Evolutionary conservation across 2,797 vertebrate genomes (phyloP).

Genomic region (Tapera naevia): DNA sequence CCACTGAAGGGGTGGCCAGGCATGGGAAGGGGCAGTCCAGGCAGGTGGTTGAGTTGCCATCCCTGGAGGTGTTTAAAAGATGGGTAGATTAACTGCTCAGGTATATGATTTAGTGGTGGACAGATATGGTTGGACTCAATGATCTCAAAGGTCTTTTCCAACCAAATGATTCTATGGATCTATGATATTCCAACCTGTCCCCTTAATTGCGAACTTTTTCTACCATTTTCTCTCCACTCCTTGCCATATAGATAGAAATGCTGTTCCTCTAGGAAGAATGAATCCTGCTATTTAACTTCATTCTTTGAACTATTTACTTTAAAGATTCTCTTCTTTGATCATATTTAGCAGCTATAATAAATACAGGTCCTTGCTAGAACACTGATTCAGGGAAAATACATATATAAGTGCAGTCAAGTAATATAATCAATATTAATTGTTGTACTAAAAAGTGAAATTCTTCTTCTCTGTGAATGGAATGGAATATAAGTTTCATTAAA

Average conservation of each 20-base stretch:
- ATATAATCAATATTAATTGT: constrained; percentile 50
- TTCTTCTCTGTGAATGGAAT: not conserved
- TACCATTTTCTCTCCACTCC: not conserved
- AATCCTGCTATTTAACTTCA: not conserved
- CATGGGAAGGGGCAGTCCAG: too few relatives aligned
- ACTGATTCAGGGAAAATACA: not conserved
- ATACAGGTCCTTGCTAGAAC: not conserved
- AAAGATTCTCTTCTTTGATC: not conserved
- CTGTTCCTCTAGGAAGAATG: not conserved
- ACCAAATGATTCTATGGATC: too few relatives aligned
- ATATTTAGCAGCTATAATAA: constrained; percentile 9
- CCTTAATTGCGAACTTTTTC: not conserved
- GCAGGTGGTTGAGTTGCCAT: too few relatives aligned
- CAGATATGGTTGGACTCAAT: too few relatives aligned
- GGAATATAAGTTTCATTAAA: constrained; percentile 28
- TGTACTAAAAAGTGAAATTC: constrained; percentile 5
- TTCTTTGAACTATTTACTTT: not conserved
- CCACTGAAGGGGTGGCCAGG: too few relatives aligned
- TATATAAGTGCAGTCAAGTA: not conserved
- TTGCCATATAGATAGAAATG: not conserved
- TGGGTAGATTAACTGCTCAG: too few relatives aligned
- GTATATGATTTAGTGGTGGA: too few relatives aligned
- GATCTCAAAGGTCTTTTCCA: too few relatives aligned
- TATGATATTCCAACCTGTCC: not conserved
- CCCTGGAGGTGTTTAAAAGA: too few relatives aligned